phyloP scores from a whole-genome alignment of 1,140 invertebrate genomes.

The Reticulitermes speratus region DNA sequence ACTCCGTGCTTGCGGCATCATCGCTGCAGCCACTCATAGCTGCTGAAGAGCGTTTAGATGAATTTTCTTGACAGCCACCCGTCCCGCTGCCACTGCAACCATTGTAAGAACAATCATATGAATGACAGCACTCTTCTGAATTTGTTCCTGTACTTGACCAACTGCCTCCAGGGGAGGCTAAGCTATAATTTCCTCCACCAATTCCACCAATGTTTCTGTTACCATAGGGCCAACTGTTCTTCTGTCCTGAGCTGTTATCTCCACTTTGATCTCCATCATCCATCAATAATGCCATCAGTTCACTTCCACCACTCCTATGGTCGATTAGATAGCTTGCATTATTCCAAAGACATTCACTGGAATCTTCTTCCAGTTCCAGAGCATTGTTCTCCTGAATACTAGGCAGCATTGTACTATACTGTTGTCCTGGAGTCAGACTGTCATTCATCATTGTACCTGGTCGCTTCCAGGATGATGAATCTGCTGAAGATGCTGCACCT shows the following conservation, averaged over 20 bases:
- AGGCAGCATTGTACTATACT: constrained; percentile 42
- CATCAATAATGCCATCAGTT: constrained; percentile 50
- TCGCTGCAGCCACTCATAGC: constrained; percentile 64
- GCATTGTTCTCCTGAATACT: constrained; percentile 71
- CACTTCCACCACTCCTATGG: constrained; percentile 47
- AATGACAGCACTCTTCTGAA: constrained; percentile 48
- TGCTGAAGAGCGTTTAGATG: constrained; percentile 65
- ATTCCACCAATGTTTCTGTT: constrained; percentile 30
- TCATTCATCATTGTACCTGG: background rate
- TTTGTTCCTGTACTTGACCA: constrained; percentile 58
- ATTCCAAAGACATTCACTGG: constrained; percentile 73
- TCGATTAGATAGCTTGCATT: constrained; percentile 59
- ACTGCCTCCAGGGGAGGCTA: constrained; percentile 60
- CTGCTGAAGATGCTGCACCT: background rate
- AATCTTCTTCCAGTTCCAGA: constrained; percentile 69
- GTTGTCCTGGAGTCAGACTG: background rate
- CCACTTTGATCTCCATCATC: constrained; percentile 36
- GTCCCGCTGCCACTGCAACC: constrained; percentile 17
- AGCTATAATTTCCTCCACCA: constrained; percentile 37
- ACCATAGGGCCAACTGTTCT: constrained; percentile 24
- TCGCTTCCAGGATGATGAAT: background rate
- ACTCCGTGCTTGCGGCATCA: constrained; percentile 55
- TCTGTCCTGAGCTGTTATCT: background rate
- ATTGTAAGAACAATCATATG: constrained; percentile 39
- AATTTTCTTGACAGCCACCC: constrained; percentile 37